These are phyloP conservation scores for Otolemur crassicaudatus DNA, from an alignment of 2,797 vertebrate species.

Conservation along the genomic window DNA sequence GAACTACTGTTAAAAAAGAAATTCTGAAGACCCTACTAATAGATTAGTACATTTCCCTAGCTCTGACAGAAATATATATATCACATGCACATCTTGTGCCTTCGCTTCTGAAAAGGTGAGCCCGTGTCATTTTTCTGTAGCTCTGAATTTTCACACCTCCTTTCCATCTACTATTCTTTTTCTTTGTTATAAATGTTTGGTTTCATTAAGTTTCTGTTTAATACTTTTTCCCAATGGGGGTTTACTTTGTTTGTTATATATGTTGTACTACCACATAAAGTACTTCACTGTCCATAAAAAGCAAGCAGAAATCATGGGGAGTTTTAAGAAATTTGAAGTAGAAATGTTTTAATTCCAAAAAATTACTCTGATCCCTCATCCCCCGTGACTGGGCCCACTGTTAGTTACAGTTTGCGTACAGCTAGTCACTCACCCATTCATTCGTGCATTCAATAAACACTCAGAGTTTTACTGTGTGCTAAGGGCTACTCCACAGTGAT, in stretches of 20 bases:
- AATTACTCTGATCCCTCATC: background rate
- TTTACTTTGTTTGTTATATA: background rate
- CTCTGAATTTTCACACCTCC: background rate
- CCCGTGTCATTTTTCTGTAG: background rate
- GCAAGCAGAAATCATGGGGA: background rate
- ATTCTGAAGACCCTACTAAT: background rate
- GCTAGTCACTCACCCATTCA: background rate
- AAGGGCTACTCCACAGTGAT: background rate
- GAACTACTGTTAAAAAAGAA: background rate
- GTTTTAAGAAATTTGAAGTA: background rate
- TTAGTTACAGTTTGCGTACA: background rate
- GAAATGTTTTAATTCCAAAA: background rate
- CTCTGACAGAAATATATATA: background rate
- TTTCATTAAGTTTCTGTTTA: constrained; percentile 35
- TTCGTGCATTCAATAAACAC: background rate
- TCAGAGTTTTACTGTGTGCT: background rate
- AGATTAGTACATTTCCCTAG: background rate
- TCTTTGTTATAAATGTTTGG: background rate
- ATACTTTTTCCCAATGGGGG: background rate
- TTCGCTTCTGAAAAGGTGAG: background rate
- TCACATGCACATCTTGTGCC: background rate
- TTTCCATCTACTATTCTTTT: constrained; percentile 48
- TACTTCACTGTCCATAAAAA: constrained; percentile 28
- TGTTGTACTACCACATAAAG: background rate
- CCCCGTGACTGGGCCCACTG: background rate